Evolutionary conservation across 2,797 vertebrate species (phyloP), one percentile per base, ranked within the genome.

Genomic region (Peromyscus aztecus): DNA sequence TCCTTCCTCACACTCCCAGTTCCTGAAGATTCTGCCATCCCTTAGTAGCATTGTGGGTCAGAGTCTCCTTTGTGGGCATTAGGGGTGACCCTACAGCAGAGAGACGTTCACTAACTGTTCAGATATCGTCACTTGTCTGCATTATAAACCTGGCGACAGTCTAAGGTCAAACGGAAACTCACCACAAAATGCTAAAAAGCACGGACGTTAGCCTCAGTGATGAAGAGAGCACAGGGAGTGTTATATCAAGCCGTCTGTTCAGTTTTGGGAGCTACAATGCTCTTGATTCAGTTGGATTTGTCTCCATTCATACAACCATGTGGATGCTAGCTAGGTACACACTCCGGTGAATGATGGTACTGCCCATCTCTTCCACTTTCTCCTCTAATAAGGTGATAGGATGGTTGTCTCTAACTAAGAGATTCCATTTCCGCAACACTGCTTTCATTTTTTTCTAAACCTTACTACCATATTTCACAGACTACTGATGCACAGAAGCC

Each of bases 361-460:
- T 46, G 37, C 37, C 46, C 40, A 2, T 40, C 57, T 43, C n/a
- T 43, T 63, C 75, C 17, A 40, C 31, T 61, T 43, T 43, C 14
- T 87, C n/a, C 13, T 81, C 65, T 67, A 6, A 29, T 77, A 75
- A 85, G 49, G 49, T 17, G 86, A 57, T 43, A 49, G 46, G 43
- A n/a, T 37, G 91, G n/a, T 29, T 57, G 11, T 78, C 83, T 83
- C 46, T 13, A 12, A 87, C 24, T n/a, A 73, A 86, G 16, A 29
- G 61, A 52, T 71, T 86, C 77, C 80, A 73, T 92, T 94, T 95
- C 81, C 49, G 43, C 37, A 89, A 63, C 9, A 69, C 59, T 2
- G 34, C 69, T 93, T 94, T 92, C 6, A 69, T 67, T 91, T 90
- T 61, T 61, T 92, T 93, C 52, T 21, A 92, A 93, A 86, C 71